Evolutionary conservation across 2,113 vertebrate species (phyloP).

Genomic region (Festucalex cinctus): DNA sequence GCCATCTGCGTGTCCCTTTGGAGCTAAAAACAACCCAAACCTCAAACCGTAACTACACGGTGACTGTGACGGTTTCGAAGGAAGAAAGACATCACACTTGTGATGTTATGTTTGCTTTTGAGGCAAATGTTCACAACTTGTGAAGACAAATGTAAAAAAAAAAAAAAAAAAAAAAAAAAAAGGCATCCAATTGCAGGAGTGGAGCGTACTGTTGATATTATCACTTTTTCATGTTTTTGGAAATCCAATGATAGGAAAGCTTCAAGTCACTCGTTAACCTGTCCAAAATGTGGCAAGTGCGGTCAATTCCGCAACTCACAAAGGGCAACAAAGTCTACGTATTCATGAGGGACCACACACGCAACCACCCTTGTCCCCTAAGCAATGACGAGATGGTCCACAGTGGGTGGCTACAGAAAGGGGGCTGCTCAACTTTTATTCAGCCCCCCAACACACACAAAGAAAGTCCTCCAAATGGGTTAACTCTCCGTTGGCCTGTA

Average conservation of each 20-base stretch:
- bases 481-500: not conserved
- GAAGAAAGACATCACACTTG: slow-evolving; percentile 31
- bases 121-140: not conserved
- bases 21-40: slow-evolving; percentile 55
- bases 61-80: slow-evolving; percentile 27
- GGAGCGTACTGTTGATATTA: not conserved
- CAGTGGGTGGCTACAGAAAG: slow-evolving; percentile 41
- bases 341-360: slow-evolving; percentile 42
- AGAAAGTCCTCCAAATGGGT: not conserved
- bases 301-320: not conserved
- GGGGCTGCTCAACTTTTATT: slow-evolving; percentile 13
- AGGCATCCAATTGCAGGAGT: not conserved
- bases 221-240: not conserved
- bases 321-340: slow-evolving; percentile 6
- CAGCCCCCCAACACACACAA: slow-evolving; percentile 7
- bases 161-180: too few relatives aligned
- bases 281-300: not conserved
- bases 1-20: slow-evolving; percentile 33
- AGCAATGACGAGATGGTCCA: slow-evolving; percentile 33
- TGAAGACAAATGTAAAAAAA: slow-evolving; percentile 16
- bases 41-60: slow-evolving; percentile 47
- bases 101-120: slow-evolving; percentile 20
- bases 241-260: not conserved
- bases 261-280: not conserved
- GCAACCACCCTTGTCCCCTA: slow-evolving; percentile 32